A percentile compares a stretch with the other conserved stretches of the same genome.
These are phyloP conservation scores for Eurystomus gularis DNA, from an alignment of 2,113 vertebrate species.

Conservation along the genomic window DNA sequence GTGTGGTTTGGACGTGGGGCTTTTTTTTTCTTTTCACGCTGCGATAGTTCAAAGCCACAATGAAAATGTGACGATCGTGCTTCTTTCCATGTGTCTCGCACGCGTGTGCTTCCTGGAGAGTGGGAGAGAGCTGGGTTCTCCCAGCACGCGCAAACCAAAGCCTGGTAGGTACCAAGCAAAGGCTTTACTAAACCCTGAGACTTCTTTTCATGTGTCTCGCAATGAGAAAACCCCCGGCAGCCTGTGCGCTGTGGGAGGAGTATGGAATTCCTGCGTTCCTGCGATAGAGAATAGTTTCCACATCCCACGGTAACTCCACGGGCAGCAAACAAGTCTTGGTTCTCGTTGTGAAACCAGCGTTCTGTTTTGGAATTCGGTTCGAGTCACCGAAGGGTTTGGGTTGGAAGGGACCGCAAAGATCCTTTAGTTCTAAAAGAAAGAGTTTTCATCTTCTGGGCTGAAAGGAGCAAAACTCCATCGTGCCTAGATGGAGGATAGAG, in stretches of 20 bases:
- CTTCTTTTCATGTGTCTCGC: not conserved
- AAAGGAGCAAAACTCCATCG: fast-evolving
- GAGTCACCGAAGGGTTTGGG: too few species aligned
- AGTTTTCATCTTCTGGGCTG: not conserved
- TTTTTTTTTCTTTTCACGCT: not conserved
- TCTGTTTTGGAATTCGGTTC: not conserved
- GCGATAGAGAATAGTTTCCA: conserved; percentile 4
- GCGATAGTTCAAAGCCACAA: not conserved
- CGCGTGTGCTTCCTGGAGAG: fast-evolving
- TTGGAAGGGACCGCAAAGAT: too few species aligned
- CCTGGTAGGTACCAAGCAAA: not conserved
- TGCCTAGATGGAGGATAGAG: not conserved
- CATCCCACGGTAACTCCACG: conserved; percentile 47
- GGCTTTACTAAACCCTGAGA: not conserved
- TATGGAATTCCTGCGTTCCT: conserved; percentile 37
- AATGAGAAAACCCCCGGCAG: not conserved
- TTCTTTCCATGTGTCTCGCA: fast-evolving
- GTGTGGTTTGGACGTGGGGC: not conserved
- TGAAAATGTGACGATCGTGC: fast-evolving
- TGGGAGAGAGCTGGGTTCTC: not conserved
- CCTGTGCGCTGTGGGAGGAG: conserved; percentile 46
- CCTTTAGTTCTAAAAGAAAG: not conserved
- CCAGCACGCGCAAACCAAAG: not conserved
- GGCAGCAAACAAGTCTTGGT: not conserved
- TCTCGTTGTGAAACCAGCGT: not conserved